A percentile compares a stretch with the other conserved stretches of the same genome.
Conservation (phyloP, 2,113 vertebrate genomes). For the Nothoprocta perdicaria region DNA sequence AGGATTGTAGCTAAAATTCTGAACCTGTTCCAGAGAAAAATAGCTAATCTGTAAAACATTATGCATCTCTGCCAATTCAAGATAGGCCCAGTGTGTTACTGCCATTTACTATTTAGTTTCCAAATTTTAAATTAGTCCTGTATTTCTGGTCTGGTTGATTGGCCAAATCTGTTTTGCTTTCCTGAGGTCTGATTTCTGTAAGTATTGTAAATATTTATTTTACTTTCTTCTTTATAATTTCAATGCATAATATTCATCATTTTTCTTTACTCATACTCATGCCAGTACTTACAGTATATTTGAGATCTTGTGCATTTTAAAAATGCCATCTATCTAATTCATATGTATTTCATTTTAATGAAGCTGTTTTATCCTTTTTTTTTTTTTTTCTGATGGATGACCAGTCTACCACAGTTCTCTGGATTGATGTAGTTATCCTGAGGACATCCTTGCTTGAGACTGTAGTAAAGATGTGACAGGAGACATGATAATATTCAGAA, state of each 20-base stretch:
- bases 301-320: background rate
- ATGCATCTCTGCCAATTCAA: background rate
- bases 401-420: background rate
- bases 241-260: background rate
- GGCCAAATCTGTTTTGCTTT: background rate
- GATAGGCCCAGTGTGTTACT: background rate
- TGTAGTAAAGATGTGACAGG: background rate
- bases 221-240: background rate
- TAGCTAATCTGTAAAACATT: background rate
- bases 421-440: background rate
- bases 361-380: background rate
- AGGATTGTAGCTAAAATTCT: background rate
- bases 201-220: background rate
- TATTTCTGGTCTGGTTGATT: background rate
- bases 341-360: background rate
- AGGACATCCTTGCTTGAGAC: background rate
- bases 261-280: background rate
- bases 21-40: background rate
- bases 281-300: background rate
- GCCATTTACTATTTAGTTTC: background rate
- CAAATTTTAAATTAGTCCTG: background rate
- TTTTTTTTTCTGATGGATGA: background rate
- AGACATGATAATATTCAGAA: background rate
- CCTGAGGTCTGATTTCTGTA: background rate
- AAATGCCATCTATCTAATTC: background rate